Base-by-base conservation (phyloP, 2,113 vertebrate genomes). In the Bufo bufo region DNA sequence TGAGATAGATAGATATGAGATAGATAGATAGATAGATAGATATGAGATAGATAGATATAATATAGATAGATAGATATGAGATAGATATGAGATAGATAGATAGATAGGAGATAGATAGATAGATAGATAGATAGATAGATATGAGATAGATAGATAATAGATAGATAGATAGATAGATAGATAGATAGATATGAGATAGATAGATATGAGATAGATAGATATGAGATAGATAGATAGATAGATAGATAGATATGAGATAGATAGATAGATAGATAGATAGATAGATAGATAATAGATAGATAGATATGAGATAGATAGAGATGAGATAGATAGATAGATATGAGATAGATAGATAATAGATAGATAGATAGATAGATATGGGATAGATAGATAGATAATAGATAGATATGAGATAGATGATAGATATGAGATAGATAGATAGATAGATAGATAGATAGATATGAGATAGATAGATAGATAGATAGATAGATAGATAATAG, bases 1-100 rank as follows among this genome's bases (percentile, higher is more conserved):
- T n/a, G n/a, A 75, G 71, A 74, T 74, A 74, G 74, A 49, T 50
- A 77, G 74, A 77, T 49, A 75, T 45, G 23, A 49, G 72, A 77
- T 77, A 77, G 45, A 77, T 77, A 74, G 72, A 49, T 75, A 75
- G 72, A 77, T 58, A 77, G 75, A 50, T 52, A 77, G 47, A 77
- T 52, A n/a, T n/a, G n/a, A 77, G 49, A 20, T 52, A 77, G 75
- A 77, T 77, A 77, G 74, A 77, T 77, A n/a, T n/a, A n/a, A n/a
- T n/a, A n/a, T n/a, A n/a, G 52, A 2, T 1, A 50, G 45, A 77
- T 77, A 77, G 5, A 77, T 47, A 33, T 33, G 33, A 47, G 17
- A 77, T 16, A 49, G 2, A 78, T 52, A 17, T 7, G n/a, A n/a
- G n/a, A 33, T 33, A 33, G 20, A 80, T 13, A 52, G 4, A 52